Conservation (phyloP, 2,797 vertebrate genomes). For the Pipistrellus pygmaeus region DNA sequence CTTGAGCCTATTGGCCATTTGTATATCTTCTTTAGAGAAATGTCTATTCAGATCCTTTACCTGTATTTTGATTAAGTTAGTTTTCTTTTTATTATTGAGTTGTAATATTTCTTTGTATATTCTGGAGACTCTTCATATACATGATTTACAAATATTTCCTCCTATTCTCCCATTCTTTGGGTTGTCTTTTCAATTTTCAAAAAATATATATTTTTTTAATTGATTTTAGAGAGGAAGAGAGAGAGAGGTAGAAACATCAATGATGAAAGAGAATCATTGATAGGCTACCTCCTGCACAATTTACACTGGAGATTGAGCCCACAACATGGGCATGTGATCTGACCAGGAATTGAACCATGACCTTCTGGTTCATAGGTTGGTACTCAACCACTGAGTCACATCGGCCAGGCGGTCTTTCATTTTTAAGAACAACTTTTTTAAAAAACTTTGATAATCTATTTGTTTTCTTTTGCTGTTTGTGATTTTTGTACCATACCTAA, state of each 20-base stretch:
- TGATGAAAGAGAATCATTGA: no score
- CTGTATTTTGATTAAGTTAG: not conserved
- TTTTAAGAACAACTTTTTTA: not conserved
- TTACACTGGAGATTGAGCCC: no score
- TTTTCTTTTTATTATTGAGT: not conserved
- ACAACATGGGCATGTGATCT: no score
- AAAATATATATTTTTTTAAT: no score
- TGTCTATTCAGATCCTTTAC: not conserved
- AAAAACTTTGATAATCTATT: not conserved
- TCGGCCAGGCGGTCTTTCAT: not conserved
- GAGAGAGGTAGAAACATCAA: no score
- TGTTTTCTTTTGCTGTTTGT: slow-evolving; percentile 10
- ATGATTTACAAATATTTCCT: not conserved
- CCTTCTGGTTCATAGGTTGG: no score
- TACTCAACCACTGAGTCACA: no score
- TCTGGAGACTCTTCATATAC: not conserved
- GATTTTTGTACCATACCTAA: not conserved
- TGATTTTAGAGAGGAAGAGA: no score
- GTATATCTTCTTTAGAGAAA: not conserved
- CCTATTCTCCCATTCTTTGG: not conserved
- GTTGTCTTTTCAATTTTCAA: not conserved
- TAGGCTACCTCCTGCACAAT: no score
- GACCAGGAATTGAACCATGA: no score
- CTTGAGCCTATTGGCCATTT: not conserved
- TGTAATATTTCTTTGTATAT: not conserved